phyloP scores from a whole-genome alignment of 1,140 invertebrate genomes.

The Microplitis demolitor region DNA sequence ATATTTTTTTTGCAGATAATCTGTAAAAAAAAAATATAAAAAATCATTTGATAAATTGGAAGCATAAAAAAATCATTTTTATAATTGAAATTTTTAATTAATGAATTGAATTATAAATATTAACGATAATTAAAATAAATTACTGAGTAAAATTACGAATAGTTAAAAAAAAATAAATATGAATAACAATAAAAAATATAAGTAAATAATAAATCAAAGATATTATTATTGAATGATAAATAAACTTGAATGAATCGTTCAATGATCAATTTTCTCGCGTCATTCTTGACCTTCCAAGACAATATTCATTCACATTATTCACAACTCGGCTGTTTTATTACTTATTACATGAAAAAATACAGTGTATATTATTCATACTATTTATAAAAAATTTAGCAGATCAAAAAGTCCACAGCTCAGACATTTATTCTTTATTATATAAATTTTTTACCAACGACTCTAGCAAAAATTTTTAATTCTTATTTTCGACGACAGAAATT shows the following conservation, averaged over 20 bases:
- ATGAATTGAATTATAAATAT: too few species aligned
- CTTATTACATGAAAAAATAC: neutral
- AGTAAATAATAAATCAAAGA: neutral
- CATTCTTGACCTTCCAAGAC: conserved; percentile 17
- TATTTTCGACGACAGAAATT: too few species aligned
- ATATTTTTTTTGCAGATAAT: too few species aligned
- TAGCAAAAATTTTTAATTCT: too few species aligned
- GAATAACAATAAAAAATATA: neutral
- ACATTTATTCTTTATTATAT: too few species aligned
- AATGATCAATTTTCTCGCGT: conserved; percentile 8
- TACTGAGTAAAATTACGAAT: neutral
- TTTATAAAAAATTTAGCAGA: too few species aligned
- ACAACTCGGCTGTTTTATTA: neutral
- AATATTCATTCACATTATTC: conserved; percentile 8
- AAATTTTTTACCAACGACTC: too few species aligned
- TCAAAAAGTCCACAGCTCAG: too few species aligned
- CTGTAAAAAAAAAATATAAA: too few species aligned
- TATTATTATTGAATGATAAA: neutral
- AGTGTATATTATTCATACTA: too few species aligned
- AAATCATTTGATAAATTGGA: too few species aligned
- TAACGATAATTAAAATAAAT: neutral
- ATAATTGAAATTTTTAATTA: neutral
- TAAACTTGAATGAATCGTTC: conserved; percentile 13
- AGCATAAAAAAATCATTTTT: neutral
- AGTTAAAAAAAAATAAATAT: too few species aligned